These are phyloP conservation scores for Enteromius argenteus DNA, from an alignment of 2,797 vertebrate species.

Conservation along the genomic window DNA sequence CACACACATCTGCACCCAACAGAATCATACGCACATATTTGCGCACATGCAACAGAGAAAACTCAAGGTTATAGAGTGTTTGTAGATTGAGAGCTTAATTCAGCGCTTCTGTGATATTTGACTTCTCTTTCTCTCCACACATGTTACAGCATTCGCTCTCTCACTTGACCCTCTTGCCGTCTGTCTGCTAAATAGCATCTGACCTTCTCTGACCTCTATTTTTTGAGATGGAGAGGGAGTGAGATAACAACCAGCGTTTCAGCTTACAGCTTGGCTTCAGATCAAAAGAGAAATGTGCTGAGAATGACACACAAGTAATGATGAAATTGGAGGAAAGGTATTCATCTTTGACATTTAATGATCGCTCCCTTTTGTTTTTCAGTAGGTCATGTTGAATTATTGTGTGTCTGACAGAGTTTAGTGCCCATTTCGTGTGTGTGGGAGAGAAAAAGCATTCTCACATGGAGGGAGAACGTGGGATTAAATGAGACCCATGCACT, in stretches of 20 bases:
- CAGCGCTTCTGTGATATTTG: slow-evolving; percentile 3
- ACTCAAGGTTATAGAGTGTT: slow-evolving; percentile 31
- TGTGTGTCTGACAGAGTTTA: slow-evolving; percentile 12
- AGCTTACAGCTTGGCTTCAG: slow-evolving; percentile 25
- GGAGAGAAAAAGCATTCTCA: background rate
- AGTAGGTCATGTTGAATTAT: slow-evolving; percentile 12
- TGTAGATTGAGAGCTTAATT: slow-evolving; percentile 6
- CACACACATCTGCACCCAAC: background rate
- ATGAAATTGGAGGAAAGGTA: slow-evolving; percentile 29
- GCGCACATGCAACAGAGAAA: slow-evolving; percentile 8
- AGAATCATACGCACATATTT: slow-evolving; percentile 9
- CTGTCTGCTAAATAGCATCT: slow-evolving; percentile 42
- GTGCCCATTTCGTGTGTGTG: background rate
- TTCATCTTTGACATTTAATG: slow-evolving; percentile 35
- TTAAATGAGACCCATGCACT: background rate
- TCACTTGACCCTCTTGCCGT: slow-evolving; percentile 40
- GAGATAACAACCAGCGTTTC: slow-evolving; percentile 25
- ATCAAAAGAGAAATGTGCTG: slow-evolving; percentile 31
- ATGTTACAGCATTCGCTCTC: slow-evolving; percentile 1
- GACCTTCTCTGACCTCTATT: slow-evolving; percentile 30
- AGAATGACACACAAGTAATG: slow-evolving; percentile 16
- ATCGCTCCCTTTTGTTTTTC: slow-evolving; percentile 20
- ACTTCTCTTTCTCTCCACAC: slow-evolving; percentile 12
- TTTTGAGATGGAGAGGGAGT: background rate
- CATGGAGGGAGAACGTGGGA: background rate